Conservation (phyloP, 2,888 invertebrate species). For the Phragmatobia fuliginosa region DNA sequence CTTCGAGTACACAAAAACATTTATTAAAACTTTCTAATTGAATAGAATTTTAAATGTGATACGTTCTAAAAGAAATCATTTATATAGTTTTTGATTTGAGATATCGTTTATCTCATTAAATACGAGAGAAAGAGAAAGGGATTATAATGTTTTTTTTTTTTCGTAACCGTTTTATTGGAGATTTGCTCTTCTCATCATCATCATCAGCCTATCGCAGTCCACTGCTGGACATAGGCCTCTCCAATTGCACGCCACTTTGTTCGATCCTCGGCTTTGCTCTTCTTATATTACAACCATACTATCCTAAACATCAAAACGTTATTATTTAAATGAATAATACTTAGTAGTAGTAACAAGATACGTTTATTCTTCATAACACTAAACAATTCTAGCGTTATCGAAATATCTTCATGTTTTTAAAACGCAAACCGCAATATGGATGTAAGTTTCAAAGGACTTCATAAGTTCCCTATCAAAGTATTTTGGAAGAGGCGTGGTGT, state of each 20-base stretch:
- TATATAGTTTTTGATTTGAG: not conserved
- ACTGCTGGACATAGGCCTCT: too few species aligned
- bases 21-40: slow-evolving; percentile 40
- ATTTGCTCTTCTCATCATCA: not conserved
- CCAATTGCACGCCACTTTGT: too few species aligned
- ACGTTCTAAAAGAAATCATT: slow-evolving; percentile 18
- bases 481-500: slow-evolving; percentile 28
- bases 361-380: not conserved
- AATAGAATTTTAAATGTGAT: slow-evolving; percentile 25
- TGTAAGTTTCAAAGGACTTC: not conserved
- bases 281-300: not conserved
- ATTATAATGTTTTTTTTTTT: not conserved
- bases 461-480: slow-evolving; percentile 6
- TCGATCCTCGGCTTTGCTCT: too few species aligned
- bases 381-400: not conserved
- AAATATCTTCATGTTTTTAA: not conserved
- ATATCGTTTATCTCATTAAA: not conserved
- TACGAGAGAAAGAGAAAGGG: not conserved
- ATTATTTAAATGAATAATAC: not conserved
- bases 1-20: slow-evolving; percentile 32
- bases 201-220: too few species aligned
- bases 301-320: not conserved
- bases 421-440: not conserved
- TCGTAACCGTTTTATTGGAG: not conserved
- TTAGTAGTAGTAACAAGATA: not conserved